Percentiles rank a stretch among this genome's conserved stretches.
These are phyloP conservation scores for Cydia splendana DNA, from an alignment of 1,140 invertebrate genomes.

Conservation along the genomic window DNA sequence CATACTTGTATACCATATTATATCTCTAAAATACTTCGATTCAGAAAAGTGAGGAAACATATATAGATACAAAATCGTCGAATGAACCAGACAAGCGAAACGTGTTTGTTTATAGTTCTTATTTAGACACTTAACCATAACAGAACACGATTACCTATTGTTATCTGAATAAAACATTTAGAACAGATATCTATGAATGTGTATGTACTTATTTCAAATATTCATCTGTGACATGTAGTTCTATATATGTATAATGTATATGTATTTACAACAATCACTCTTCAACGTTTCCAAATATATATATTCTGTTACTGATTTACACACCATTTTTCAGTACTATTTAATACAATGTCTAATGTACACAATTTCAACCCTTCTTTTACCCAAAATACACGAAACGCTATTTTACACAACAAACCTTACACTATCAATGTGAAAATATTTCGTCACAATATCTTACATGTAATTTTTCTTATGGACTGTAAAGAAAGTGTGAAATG, in stretches of 20 bases:
- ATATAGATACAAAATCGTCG: slow-evolving; percentile 33
- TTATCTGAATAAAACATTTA: slow-evolving; percentile 63
- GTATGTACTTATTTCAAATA: slow-evolving; percentile 70
- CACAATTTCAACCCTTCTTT: slow-evolving; percentile 71
- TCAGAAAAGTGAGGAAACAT: slow-evolving; percentile 41
- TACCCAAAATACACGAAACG: slow-evolving; percentile 73
- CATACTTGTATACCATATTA: background rate
- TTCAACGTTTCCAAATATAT: slow-evolving; percentile 76
- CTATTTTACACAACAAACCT: slow-evolving; percentile 77
- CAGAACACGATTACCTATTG: slow-evolving; percentile 57
- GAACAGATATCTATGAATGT: slow-evolving; percentile 61
- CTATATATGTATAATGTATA: slow-evolving; percentile 46
- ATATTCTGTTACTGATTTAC: slow-evolving; percentile 75
- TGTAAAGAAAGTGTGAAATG: slow-evolving; percentile 78
- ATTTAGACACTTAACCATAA: slow-evolving; percentile 50
- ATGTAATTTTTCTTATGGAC: slow-evolving; percentile 70
- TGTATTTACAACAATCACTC: slow-evolving; percentile 67
- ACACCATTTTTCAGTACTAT: slow-evolving; percentile 69
- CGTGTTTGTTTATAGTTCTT: slow-evolving; percentile 64
- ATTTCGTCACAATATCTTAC: slow-evolving; percentile 74
- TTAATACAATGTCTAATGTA: slow-evolving; percentile 76
- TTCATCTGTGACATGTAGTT: slow-evolving; percentile 71
- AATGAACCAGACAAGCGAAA: slow-evolving; percentile 65
- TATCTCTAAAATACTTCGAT: slow-evolving; percentile 34
- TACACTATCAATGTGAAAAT: slow-evolving; percentile 77